A percentile compares a stretch with the other conserved stretches of the same genome.
Conservation (phyloP, 2,888 invertebrate species). For the Cryptophagus acutangulus region DNA sequence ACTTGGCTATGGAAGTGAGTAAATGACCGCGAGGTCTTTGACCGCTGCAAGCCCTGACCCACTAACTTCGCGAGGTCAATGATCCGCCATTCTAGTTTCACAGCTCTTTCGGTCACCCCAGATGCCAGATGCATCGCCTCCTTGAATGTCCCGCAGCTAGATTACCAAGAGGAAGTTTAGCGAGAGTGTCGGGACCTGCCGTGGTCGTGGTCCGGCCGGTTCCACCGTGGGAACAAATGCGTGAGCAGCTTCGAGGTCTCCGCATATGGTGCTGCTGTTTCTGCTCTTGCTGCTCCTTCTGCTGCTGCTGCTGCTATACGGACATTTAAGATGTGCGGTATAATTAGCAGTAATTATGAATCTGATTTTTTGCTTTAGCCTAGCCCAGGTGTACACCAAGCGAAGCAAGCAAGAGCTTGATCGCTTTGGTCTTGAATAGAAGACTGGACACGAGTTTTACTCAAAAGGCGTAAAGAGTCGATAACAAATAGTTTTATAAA, state of each 20-base stretch:
- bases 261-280: no score
- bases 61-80: constrained; percentile 49
- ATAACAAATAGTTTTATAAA: constrained; percentile 45
- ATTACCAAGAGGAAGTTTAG: constrained; percentile 23
- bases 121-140: constrained; percentile 27
- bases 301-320: no score
- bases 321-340: constrained; percentile 3
- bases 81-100: constrained; percentile 49
- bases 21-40: constrained; percentile 47
- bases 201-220: background rate
- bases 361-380: background rate
- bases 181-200: constrained; percentile 12
- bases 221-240: constrained; percentile 8
- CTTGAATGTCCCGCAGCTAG: constrained; percentile 24
- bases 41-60: constrained; percentile 48
- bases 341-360: constrained; percentile 7
- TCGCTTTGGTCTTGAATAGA: no score
- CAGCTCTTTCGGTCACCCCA: constrained; percentile 31
- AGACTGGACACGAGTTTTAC: constrained; percentile 6
- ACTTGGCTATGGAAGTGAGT: constrained; percentile 29
- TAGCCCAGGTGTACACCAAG: constrained; percentile 2
- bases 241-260: no score
- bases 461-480: constrained; percentile 30
- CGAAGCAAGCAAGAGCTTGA: no score
- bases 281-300: no score